Percentiles rank a stretch among this genome's conserved stretches.
These are phyloP conservation scores for Trichoplusia ni DNA, from an alignment of 1,140 invertebrate genomes.

Conservation along the genomic window DNA sequence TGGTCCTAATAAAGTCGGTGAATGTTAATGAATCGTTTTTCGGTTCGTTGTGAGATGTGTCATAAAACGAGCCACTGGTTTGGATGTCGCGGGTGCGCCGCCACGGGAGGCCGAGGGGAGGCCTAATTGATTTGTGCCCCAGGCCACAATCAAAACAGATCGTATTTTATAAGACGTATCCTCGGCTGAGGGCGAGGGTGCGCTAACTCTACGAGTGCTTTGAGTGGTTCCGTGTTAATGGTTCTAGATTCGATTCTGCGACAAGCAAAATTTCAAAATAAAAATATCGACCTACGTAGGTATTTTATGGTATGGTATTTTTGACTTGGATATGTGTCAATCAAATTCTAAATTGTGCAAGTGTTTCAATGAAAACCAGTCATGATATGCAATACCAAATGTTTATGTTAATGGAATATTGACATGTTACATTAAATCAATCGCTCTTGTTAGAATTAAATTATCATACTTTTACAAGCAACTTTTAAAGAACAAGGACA, in stretches of 20 bases:
- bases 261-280: no score
- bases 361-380: no score
- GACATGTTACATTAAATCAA: slow-evolving; percentile 3
- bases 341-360: neutral
- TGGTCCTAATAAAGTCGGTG: slow-evolving; percentile 72
- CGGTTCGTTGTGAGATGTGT: slow-evolving; percentile 70
- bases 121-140: slow-evolving; percentile 81
- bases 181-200: slow-evolving; percentile 68
- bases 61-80: slow-evolving; percentile 80
- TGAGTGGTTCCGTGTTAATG: slow-evolving; percentile 25
- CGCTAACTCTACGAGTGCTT: slow-evolving; percentile 19
- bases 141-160: slow-evolving; percentile 82
- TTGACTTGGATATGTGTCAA: no score
- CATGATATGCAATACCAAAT: neutral
- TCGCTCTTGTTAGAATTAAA: neutral
- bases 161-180: slow-evolving; percentile 81
- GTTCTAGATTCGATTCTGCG: slow-evolving; percentile 57
- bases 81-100: slow-evolving; percentile 66
- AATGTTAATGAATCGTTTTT: slow-evolving; percentile 77
- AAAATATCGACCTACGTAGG: no score
- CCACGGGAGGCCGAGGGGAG: slow-evolving; percentile 64
- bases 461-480: slow-evolving; percentile 2
- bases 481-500: no score
- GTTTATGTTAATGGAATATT: slow-evolving; percentile 5
- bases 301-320: no score